These are phyloP conservation scores for Macrophya annulata DNA, from an alignment of 2,888 invertebrate species.

Conservation along the genomic window DNA sequence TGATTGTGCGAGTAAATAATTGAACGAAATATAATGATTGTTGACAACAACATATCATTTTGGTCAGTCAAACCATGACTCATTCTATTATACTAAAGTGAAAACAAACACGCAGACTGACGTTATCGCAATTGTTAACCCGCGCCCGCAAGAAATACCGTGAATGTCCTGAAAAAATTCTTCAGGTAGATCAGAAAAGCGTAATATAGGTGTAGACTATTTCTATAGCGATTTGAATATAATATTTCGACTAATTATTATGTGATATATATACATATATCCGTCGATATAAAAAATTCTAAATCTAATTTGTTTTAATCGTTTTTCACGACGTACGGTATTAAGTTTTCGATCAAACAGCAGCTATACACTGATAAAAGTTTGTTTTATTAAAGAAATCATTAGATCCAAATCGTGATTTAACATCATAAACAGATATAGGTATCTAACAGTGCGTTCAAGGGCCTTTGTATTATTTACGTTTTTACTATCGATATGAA, in stretches of 20 bases:
- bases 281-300: not conserved
- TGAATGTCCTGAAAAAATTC: not conserved
- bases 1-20: not conserved
- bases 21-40: not conserved
- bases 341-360: no score
- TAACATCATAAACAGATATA: not conserved
- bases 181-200: not conserved
- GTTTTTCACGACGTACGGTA: not conserved
- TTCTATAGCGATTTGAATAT: not conserved
- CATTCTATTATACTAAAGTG: not conserved
- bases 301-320: not conserved
- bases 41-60: not conserved
- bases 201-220: not conserved
- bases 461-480: not conserved
- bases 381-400: not conserved
- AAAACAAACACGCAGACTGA: not conserved
- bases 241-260: not conserved
- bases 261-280: no score
- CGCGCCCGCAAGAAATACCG: no score
- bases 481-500: constrained; percentile 39
- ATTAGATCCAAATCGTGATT: not conserved
- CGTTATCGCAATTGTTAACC: not conserved
- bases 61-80: not conserved
- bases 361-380: no score
- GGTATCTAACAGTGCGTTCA: not conserved